Conservation (phyloP, 2,797 vertebrate species). For the Hippopotamyrus pictus region DNA sequence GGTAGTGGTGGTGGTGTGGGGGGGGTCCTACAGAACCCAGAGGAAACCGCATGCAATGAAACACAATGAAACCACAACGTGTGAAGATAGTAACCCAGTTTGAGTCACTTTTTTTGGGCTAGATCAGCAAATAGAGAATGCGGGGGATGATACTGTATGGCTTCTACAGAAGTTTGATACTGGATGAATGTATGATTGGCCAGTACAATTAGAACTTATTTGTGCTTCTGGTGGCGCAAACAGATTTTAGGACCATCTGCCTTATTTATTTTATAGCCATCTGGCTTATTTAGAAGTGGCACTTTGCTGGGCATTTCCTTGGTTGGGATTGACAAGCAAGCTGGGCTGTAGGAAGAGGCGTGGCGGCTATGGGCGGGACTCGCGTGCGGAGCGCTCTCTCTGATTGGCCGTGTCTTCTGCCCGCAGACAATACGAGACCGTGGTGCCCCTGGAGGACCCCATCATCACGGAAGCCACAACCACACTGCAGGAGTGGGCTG, state of each 20-base stretch:
- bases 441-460: constrained; percentile 91
- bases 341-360: not conserved
- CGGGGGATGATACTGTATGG: not conserved
- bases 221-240: not conserved
- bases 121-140: not conserved
- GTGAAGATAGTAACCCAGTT: not conserved
- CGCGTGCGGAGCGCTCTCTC: constrained; percentile 9
- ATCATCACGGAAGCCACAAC: constrained; percentile 94
- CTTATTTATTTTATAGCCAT: not conserved
- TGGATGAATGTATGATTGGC: not conserved
- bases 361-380: not conserved
- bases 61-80: not conserved
- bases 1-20: no score
- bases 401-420: constrained; percentile 23
- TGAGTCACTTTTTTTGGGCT: not conserved
- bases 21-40: not conserved
- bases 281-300: not conserved
- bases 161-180: not conserved
- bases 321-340: not conserved
- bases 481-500: constrained; percentile 93
- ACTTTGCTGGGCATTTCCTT: not conserved
- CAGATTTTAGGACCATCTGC: constrained; percentile 4
- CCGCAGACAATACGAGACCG: constrained; percentile 87
- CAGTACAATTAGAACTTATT: constrained; percentile 13
- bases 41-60: not conserved